Base-by-base conservation (phyloP, 1,140 invertebrate genomes). In the Bombus polaris region DNA sequence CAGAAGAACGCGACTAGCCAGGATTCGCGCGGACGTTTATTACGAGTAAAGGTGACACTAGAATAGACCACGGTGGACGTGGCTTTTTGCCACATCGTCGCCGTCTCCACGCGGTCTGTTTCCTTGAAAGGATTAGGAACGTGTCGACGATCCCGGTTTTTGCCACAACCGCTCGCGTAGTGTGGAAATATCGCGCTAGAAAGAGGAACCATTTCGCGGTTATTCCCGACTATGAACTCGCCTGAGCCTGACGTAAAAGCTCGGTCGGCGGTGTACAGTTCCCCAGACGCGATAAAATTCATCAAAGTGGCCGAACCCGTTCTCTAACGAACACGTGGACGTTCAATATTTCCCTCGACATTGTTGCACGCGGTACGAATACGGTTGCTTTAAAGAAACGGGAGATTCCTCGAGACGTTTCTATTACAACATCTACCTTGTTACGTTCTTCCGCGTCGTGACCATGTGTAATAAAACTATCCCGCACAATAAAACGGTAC, bases 11-110 rank as follows among this genome's bases (percentile, higher is more conserved):
- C 32, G 68, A 79, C 37, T 44, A 59, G 66, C 28, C 13, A 13
- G 25, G 81, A n/a, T 32, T 32, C 42, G 1, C 47, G n/a, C 35
- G 59, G n/a, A 75, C 79, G 84, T 85, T 81, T 81, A 81, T 81
- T 81, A 81, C 72, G 70, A 57, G 70, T 57, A 53, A 68, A 74
- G 71, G 71, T 81, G 84, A 85, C 84, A 83, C 81, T 37, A 87
- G 81, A 87, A 87, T 83, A 75, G 74, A 42, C 44, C 81, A 83
- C 68, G 83, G 8, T 37, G n/a, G 66, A 79, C 82, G 73, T 32
- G 74, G 32, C 57, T 83, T 83, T 83, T 87, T 73, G 53, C 77
- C 70, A 81, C 42, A 39, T 42, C 35, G 35, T 44, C 22, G 32
- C 37, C 68, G 74, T 78, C 71, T 65, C 35, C 82, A 8, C 73